Conservation (phyloP, 92 coral and sea anemone species). For the Phymanthus crucifer region DNA sequence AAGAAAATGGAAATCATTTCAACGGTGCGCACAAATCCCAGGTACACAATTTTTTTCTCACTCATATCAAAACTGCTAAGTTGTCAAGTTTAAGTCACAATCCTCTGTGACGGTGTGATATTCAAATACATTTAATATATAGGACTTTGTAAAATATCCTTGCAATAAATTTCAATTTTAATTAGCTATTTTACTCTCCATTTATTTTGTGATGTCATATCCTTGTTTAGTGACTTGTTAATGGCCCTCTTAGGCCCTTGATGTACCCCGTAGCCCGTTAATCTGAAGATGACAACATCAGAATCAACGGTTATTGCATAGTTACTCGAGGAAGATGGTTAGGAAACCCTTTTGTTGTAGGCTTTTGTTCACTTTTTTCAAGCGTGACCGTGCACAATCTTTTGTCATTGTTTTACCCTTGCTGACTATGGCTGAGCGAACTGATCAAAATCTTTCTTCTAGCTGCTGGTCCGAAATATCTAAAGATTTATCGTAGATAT, state of each 20-base stretch:
- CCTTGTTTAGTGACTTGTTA: background rate
- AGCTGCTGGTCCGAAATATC: no score
- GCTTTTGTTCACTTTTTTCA: no score
- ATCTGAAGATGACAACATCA: slow-evolving; percentile 5
- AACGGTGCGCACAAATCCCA: background rate
- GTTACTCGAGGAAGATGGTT: no score
- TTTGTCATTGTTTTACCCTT: no score
- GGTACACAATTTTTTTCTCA: no score
- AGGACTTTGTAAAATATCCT: background rate
- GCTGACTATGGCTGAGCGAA: no score
- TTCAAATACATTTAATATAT: background rate
- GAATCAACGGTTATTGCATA: background rate
- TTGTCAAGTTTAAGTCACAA: slow-evolving; percentile 6
- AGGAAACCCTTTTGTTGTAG: no score
- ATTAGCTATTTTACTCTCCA: background rate
- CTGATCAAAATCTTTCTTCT: no score
- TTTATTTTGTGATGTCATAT: background rate
- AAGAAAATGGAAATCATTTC: background rate
- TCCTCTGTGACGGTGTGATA: slow-evolving; percentile 12
- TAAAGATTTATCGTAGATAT: no score
- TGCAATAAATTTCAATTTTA: background rate
- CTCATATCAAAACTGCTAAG: background rate
- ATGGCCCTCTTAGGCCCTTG: background rate
- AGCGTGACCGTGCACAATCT: no score
- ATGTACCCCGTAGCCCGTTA: background rate